Conservation (phyloP, 2,888 invertebrate species). For the Nomada ruficornis region DNA sequence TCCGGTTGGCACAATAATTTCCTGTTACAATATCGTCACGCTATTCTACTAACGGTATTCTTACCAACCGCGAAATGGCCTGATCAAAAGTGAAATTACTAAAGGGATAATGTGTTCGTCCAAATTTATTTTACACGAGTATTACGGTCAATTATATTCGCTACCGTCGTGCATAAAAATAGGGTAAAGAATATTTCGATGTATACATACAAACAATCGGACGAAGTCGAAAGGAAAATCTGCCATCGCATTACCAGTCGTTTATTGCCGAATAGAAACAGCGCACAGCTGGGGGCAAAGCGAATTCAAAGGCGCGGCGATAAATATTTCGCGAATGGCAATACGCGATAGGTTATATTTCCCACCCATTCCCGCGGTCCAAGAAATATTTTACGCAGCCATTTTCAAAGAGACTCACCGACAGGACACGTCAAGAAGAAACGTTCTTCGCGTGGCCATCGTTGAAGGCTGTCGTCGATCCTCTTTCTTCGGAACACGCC, state of each 20-base stretch:
- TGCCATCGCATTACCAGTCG: not conserved
- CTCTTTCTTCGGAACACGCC: slow-evolving; percentile 26
- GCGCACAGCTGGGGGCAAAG: not conserved
- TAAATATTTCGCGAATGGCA: slow-evolving; percentile 26
- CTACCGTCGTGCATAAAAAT: too few relatives aligned
- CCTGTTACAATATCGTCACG: not conserved
- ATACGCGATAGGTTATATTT: slow-evolving; percentile 13
- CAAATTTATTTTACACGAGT: too few relatives aligned
- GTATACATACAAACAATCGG: too few relatives aligned
- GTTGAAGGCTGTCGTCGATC: slow-evolving; percentile 31
- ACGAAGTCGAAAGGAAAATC: too few relatives aligned
- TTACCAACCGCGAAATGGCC: not conserved
- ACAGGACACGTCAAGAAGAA: too few relatives aligned
- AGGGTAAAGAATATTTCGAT: too few relatives aligned
- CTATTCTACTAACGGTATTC: not conserved
- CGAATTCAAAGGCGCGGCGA: not conserved
- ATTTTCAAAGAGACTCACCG: slow-evolving; percentile 44
- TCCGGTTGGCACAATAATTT: slow-evolving; percentile 13
- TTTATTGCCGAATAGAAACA: not conserved
- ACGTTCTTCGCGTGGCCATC: not conserved
- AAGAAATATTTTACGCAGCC: slow-evolving; percentile 9
- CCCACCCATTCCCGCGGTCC: slow-evolving; percentile 5
- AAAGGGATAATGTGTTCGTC: not conserved
- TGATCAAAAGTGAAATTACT: not conserved
- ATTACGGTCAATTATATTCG: too few relatives aligned